phyloP scores from a whole-genome alignment of 1,140 invertebrate species.

The Marisa cornuarietis region DNA sequence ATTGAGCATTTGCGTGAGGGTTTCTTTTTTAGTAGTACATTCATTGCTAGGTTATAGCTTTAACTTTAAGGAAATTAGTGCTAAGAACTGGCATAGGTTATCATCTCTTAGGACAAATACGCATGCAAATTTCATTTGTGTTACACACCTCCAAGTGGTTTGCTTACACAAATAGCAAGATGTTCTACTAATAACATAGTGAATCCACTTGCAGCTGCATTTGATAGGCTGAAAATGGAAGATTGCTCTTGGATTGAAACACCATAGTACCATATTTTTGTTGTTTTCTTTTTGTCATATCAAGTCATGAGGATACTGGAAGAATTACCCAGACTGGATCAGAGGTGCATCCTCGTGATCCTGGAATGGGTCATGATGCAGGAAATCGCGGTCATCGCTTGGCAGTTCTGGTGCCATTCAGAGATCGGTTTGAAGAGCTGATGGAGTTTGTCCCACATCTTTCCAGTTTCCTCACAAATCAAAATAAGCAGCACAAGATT shows the following conservation, averaged over 20 bases:
- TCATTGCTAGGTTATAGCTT: too few relatives aligned
- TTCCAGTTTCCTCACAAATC: slow-evolving; percentile 82
- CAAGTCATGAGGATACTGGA: neutral
- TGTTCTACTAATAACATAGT: too few relatives aligned
- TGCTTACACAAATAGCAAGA: too few relatives aligned
- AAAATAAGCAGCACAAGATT: slow-evolving; percentile 86
- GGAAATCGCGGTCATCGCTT: slow-evolving; percentile 66
- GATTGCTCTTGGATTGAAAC: neutral
- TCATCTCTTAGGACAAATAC: too few relatives aligned
- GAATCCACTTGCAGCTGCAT: too few relatives aligned
- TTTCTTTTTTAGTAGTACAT: too few relatives aligned
- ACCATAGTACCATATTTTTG: neutral
- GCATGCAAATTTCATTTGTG: neutral
- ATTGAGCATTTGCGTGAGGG: too few relatives aligned
- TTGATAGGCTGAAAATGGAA: neutral
- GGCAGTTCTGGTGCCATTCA: slow-evolving; percentile 89
- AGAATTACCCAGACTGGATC: neutral
- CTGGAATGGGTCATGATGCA: neutral
- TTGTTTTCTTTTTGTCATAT: neutral
- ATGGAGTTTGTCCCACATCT: slow-evolving; percentile 92
- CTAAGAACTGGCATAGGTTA: too few relatives aligned
- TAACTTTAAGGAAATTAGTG: too few relatives aligned
- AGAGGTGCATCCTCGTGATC: too few relatives aligned
- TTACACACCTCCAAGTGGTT: too few relatives aligned
- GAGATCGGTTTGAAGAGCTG: slow-evolving; percentile 95